These are phyloP conservation scores for silkworm (Bombyx mori) DNA, from an alignment of 1,140 invertebrate species.

Conservation along the genomic window DNA sequence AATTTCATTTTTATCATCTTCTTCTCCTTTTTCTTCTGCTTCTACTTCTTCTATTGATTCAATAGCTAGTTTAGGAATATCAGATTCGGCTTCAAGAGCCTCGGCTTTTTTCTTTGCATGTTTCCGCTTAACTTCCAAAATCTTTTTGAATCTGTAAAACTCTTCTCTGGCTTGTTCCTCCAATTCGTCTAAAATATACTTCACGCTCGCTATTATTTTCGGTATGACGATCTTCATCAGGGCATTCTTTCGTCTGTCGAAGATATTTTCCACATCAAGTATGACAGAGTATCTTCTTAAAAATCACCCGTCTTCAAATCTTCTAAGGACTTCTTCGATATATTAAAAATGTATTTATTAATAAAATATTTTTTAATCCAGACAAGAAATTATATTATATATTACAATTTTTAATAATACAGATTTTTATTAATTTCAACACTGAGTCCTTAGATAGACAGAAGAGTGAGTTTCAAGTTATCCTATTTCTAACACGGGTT, in stretches of 20 bases:
- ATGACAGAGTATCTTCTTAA: slow-evolving; percentile 6
- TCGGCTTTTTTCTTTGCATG: slow-evolving; percentile 18
- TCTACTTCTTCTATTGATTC: neutral
- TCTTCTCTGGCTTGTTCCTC: slow-evolving; percentile 34
- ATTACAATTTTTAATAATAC: neutral
- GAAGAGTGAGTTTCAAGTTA: slow-evolving; percentile 37
- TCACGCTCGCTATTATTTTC: slow-evolving; percentile 21
- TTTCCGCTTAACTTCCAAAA: slow-evolving; percentile 19
- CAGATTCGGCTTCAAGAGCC: neutral
- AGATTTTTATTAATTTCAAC: neutral
- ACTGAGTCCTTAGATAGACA: slow-evolving; percentile 48
- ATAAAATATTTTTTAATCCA: slow-evolving; percentile 5
- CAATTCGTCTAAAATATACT: slow-evolving; percentile 28
- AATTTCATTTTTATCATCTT: too few species aligned
- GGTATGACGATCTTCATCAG: slow-evolving; percentile 32
- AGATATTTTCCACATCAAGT: slow-evolving; percentile 10
- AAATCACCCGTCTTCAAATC: slow-evolving; percentile 7
- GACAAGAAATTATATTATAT: neutral
- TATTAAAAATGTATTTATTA: neutral
- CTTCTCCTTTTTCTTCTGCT: neutral
- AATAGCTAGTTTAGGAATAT: neutral
- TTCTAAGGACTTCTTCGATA: slow-evolving; percentile 13
- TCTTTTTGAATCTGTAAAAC: slow-evolving; percentile 26
- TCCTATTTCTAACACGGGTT: too few species aligned
- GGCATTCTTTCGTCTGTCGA: slow-evolving; percentile 30